phyloP scores from a whole-genome alignment of 2,888 invertebrate genomes.

The Drosophila bunnanda region DNA sequence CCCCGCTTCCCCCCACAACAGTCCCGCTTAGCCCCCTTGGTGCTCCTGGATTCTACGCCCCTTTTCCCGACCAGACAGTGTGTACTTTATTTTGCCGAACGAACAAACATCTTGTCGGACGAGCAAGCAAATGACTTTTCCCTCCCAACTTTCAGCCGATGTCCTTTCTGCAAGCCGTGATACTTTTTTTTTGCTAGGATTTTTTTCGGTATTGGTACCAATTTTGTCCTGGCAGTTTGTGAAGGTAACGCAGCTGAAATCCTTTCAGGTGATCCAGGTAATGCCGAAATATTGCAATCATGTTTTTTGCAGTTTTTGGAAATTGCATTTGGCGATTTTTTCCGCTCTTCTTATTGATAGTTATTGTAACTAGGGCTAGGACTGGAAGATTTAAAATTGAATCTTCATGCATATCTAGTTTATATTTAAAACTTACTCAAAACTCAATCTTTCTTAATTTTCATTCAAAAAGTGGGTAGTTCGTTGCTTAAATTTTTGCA shows the following conservation, averaged over 20 bases:
- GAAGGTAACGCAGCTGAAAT: conserved; percentile 16
- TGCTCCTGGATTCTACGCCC: conserved; percentile 9
- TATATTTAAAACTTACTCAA: background rate
- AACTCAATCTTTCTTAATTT: background rate
- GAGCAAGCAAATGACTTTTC: conserved; percentile 83
- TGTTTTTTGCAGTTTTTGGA: background rate
- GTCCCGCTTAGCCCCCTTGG: background rate
- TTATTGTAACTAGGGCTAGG: background rate
- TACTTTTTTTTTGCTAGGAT: conserved; percentile 16
- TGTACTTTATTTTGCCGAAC: conserved; percentile 82
- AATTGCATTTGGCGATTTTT: background rate
- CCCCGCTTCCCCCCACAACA: conserved; percentile 50
- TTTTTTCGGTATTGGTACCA: conserved; percentile 8
- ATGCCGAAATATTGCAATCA: conserved; percentile 24
- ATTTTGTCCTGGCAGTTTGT: conserved; percentile 20
- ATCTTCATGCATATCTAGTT: background rate
- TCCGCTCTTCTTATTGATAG: background rate
- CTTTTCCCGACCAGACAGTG: conserved; percentile 51
- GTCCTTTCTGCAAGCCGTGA: conserved; percentile 50
- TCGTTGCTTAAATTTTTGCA: background rate
- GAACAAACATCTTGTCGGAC: conserved; percentile 84
- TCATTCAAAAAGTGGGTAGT: no score
- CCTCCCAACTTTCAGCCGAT: conserved; percentile 79
- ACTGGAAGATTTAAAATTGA: background rate
- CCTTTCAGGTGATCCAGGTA: conserved; percentile 32